Evolutionary conservation across 2,113 vertebrate genomes (phyloP), one percentile per base, ranked within the genome.

Genomic region (Thermophis baileyi): DNA sequence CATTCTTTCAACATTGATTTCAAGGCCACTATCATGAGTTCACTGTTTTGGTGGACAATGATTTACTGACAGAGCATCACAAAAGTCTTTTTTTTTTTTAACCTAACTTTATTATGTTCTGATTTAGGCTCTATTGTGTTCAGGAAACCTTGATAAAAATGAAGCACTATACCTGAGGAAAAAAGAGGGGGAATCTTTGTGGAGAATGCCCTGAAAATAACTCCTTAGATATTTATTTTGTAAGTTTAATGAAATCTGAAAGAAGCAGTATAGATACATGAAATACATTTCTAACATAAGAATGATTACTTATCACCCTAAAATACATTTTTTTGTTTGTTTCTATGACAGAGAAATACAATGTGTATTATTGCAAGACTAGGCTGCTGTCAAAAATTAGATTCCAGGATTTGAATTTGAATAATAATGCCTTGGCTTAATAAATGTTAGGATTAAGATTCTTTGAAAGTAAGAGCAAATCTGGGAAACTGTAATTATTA

Each of bases 111-210:
- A 93, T n/a, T 51, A 49, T 49, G 87, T 87, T 94, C 90, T 91
- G 53, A 92, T 60, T 89, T 89, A 92, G 91, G 89, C 94, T 93
- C 89, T 91, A 88, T 89, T 57, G 7, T 93, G 93, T 94, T 95
- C 94, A 92, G 81, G n/a, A 95, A 95, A 96, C 92, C 93, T 91
- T 93, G 55, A 94, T 94, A 87, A 96, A 93, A 96, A 91, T 91
- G 54, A 69, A 89, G 27, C 18, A 87, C 40, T 89, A 88, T 0
- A 53, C 44, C 57, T 55, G 91, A 90, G 74, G 16, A 50, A 57
- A 53, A n/a, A 53, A 92, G 89, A 18, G 46, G 54, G 44, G 47
- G 14, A 63, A 44, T 60, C 69, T 24, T 91, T 90, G 85, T 88
- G 89, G 30, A 92, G 89, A 94, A 54, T 60, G 22, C 10, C 87